Percentiles rank a stretch among this genome's conserved stretches.
These are phyloP conservation scores for Heliconius aoede DNA, from an alignment of 2,888 invertebrate species.

Conservation along the genomic window DNA sequence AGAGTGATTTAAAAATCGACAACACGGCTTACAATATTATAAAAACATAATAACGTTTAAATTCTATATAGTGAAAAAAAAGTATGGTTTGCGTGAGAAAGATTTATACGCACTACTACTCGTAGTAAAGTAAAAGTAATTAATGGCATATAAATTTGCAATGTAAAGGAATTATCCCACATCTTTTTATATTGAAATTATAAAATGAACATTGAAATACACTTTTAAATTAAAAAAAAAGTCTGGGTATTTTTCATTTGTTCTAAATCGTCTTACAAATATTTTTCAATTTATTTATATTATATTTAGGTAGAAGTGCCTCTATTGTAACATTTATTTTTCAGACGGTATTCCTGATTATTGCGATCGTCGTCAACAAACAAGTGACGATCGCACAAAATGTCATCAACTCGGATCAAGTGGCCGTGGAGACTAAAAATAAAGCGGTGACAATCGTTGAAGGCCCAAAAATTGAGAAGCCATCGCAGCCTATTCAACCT, in stretches of 20 bases:
- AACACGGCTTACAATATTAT: slow-evolving; percentile 1
- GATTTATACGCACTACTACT: slow-evolving; percentile 31
- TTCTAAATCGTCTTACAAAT: background rate
- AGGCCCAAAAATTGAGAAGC: slow-evolving; percentile 65
- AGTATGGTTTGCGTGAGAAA: slow-evolving; percentile 40
- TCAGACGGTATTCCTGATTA: slow-evolving; percentile 80
- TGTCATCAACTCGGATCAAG: slow-evolving; percentile 64
- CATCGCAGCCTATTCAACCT: slow-evolving; percentile 51
- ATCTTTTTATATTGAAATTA: slow-evolving; percentile 1
- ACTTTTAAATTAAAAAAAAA: too few species aligned
- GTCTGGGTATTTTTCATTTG: too few species aligned
- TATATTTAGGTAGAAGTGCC: background rate
- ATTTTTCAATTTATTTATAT: background rate
- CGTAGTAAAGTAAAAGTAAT: slow-evolving; percentile 37
- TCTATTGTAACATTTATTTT: slow-evolving; percentile 51
- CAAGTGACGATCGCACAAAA: slow-evolving; percentile 68
- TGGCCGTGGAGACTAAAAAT: slow-evolving; percentile 71
- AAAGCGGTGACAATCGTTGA: slow-evolving; percentile 66
- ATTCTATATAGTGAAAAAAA: slow-evolving; percentile 9
- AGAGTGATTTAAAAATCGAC: slow-evolving; percentile 13
- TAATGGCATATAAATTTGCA: slow-evolving; percentile 23
- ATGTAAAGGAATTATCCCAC: slow-evolving; percentile 16
- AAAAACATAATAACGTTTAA: slow-evolving; percentile 12
- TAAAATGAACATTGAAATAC: background rate
- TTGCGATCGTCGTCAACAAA: slow-evolving; percentile 75